Evolutionary conservation across 1,140 invertebrate genomes (phyloP), one percentile per base, ranked within the genome.

Genomic region (Diabrotica virgifera): DNA sequence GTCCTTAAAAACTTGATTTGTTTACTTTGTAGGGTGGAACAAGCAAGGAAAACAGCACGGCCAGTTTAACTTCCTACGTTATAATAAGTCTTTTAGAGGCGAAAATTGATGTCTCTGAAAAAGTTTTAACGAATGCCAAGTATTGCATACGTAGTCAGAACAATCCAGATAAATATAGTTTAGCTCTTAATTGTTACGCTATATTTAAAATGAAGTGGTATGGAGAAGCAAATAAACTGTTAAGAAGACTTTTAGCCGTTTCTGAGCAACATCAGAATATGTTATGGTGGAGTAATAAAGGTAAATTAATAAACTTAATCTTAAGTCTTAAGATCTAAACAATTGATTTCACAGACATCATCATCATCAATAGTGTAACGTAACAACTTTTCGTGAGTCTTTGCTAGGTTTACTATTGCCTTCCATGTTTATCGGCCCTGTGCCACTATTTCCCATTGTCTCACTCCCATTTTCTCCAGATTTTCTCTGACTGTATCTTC

Each of bases 31-130:
- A 84, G 82, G 83, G 87, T 68, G 88, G 86, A 51, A 50, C 81
- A 82, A 73, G 80, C 50, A 85, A 85, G n/a, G 84, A 86, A 55
- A 78, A 77, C n/a, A 80, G 82, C 12, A 81, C 81, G 0, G 73
- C 81, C 0, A 82, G 82, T 0, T 73, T 89, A 40, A 87, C 87
- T 0, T 85, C 87, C 0, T 89, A 88, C 68, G 85, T 89, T 46
- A 67, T 87, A 6, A 80, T 87, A 5, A 82, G 87, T 37, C 79
- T 89, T 11, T 67, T 88, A 36, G 85, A 89, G 73, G 85, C 85
- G 24, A 79, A 81, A 0, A 76, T 81, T 36, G 69, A 78, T 12
- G 70, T 84, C 40, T 70, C 78, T 8, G 71, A 81, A 5, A 67
- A 75, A 24, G 70, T 82, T 2, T 75, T 80, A 10, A 76, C 79